phyloP scores from a whole-genome alignment of 1,140 invertebrate genomes.

The Psix sp. region DNA sequence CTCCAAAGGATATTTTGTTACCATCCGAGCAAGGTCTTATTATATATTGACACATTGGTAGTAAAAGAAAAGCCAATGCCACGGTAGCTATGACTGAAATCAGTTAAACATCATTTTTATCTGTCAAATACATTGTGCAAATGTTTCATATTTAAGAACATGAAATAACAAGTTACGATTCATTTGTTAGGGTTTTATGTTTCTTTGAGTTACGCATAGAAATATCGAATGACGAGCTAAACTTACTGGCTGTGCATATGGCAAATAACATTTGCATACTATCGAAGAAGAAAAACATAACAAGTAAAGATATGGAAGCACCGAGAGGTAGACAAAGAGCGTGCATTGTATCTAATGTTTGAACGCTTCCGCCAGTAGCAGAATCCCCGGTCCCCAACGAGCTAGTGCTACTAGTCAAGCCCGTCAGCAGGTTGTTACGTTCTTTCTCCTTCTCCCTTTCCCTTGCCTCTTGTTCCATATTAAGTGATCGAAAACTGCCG shows the following conservation, averaged over 20 bases:
- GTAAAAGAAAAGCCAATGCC: constrained; percentile 94
- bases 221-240: neutral
- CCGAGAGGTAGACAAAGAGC: constrained; percentile 96
- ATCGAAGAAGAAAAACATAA: constrained; percentile 89
- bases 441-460: constrained; percentile 89
- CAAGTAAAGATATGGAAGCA: constrained; percentile 94
- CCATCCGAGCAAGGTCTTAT: constrained; percentile 91
- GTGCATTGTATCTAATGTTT: constrained; percentile 97
- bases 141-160: too few species aligned
- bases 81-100: constrained; percentile 95
- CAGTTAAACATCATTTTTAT: too few species aligned
- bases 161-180: too few species aligned
- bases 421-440: constrained; percentile 79
- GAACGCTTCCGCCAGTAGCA: constrained; percentile 82
- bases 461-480: constrained; percentile 95
- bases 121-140: too few species aligned
- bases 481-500: constrained; percentile 93
- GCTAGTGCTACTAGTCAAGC: constrained; percentile 67
- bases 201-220: neutral
- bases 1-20: constrained; percentile 93
- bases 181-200: neutral
- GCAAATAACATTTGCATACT: constrained; percentile 99
- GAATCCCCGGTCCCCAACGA: constrained; percentile 64
- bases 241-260: constrained; percentile 92
- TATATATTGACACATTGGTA: constrained; percentile 98